Evolutionary conservation across 2,888 invertebrate genomes (phyloP), one percentile per base, ranked within the genome.

Genomic region (Spisula subtruncata): DNA sequence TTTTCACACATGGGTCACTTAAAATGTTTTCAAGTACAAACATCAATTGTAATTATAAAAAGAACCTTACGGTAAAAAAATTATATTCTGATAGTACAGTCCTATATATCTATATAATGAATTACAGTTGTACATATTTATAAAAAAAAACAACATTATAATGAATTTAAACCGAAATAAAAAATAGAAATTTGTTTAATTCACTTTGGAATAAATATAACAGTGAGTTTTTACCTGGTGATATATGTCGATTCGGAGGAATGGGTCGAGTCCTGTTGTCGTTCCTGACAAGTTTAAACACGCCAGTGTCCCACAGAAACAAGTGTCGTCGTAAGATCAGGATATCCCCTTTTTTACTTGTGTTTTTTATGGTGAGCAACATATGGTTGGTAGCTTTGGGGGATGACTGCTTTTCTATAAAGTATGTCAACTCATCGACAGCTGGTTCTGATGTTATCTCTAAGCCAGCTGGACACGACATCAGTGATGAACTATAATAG

Each of bases 291-390:
- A 88, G 32, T 48, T 51, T 54, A 66, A 88, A 88, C 8, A 88
- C 85, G 0, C 88, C 88, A 46, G 88, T 88, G 32, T 88, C 88
- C 88, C 88, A 88, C 35, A 88, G 54, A 29, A 88, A 81, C 35
- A 88, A 48, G 66, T 56, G 51, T 48, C 88, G 32, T 6, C 41
- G 32, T 14, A 88, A 71, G 46, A 88, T 51, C 20, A 88, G 71
- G 6, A 48, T 81, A 48, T 81, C n/a, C n/a, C n/a, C n/a, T 5
- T 25, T 51, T 6, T 14, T 41, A 32, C 66, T 80, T 1, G 18
- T 84, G 79, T 88, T 88, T 51, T 51, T 60, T 18, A 88, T 48
- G 14, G 66, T n/a, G 12, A 88, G 35, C 20, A 35, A 66, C 88
- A 88, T 88, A 29, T 35, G 54, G 1, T 60, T 2, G 0, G 84